A percentile compares a stretch with the other conserved stretches of the same genome.
Evolutionary conservation across 2,888 invertebrate species (phyloP).

Genomic region (Brenthis hecate): DNA sequence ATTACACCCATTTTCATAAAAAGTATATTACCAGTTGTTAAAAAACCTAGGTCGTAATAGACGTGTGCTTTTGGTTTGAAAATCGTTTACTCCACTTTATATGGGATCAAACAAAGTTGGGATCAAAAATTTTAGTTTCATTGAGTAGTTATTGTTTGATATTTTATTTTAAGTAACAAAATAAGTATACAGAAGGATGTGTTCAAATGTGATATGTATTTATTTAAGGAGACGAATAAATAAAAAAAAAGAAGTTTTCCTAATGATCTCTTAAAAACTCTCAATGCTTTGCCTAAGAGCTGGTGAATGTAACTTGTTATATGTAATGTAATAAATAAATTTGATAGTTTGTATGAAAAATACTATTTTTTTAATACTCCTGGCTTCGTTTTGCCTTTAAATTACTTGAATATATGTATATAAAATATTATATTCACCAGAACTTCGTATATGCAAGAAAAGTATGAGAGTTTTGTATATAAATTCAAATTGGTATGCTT

Average conservation of each 20-base stretch:
- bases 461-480: constrained; percentile 75
- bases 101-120: constrained; percentile 31
- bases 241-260: constrained; percentile 74
- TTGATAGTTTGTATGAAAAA: neutral
- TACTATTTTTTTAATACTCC: neutral
- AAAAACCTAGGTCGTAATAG: too few species aligned
- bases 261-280: constrained; percentile 81
- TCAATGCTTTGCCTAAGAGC: constrained; percentile 62
- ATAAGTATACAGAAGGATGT: constrained; percentile 68
- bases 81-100: neutral
- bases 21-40: too few species aligned
- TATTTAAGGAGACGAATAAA: constrained; percentile 70
- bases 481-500: constrained; percentile 80
- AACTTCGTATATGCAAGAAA: constrained; percentile 36
- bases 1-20: too few species aligned
- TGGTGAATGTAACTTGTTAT: constrained; percentile 43
- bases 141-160: constrained; percentile 43
- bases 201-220: constrained; percentile 82
- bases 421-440: constrained; percentile 38
- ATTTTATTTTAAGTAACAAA: constrained; percentile 56
- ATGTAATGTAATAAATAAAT: constrained; percentile 1
- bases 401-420: neutral
- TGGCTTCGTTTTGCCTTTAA: neutral
- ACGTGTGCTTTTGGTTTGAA: constrained; percentile 8
- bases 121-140: constrained; percentile 46